Base-by-base conservation (phyloP, 1,140 invertebrate genomes). In the Myzus persicae region DNA sequence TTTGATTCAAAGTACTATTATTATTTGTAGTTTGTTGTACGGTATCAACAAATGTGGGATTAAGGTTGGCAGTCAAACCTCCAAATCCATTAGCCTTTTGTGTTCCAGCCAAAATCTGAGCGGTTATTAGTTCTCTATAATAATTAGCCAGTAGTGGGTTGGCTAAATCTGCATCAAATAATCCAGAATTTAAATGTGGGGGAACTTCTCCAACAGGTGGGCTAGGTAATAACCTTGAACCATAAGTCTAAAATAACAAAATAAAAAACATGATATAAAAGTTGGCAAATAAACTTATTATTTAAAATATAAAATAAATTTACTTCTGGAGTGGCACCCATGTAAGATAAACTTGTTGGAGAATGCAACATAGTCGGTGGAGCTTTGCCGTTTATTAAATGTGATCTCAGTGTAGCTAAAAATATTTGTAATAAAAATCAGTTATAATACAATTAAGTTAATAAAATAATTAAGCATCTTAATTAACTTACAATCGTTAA, bases 121-220 rank as follows among this genome's bases (percentile, higher is more conserved):
- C 81, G 0, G 91, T 93, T 48, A 93, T 42, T 22, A 93, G 36
- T 54, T 93, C 91, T 84, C 91, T 82, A 54, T 93, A 93, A 85
- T 93, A 93, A n/a, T 93, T 93, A 22, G 91, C 91, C n/a, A 93
- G 9, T 31, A 92, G 38, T 42, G 81, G 81, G 36, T 54, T 93
- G 9, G 81, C 42, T 48, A 93, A 31, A 40, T 85, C 91, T 40
- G 46, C 91, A 31, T 93, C 91, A 42, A 93, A 93, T 26, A 93
- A 84, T 85, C 91, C 90, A 44, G 85, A 20, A 42, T 90, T 36
- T 81, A 93, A 82, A 92, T 93, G 93, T 84, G 94, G 93, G 2
- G 94, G 93, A 31, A 93, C 93, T 51, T 94, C 94, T 38, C 93
- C 94, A 6, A 94, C 92, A 26, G 94, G 94, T 24, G 94, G 95